phyloP scores from a whole-genome alignment of 2,797 vertebrate genomes.

The Gadopsis bispinosus region DNA sequence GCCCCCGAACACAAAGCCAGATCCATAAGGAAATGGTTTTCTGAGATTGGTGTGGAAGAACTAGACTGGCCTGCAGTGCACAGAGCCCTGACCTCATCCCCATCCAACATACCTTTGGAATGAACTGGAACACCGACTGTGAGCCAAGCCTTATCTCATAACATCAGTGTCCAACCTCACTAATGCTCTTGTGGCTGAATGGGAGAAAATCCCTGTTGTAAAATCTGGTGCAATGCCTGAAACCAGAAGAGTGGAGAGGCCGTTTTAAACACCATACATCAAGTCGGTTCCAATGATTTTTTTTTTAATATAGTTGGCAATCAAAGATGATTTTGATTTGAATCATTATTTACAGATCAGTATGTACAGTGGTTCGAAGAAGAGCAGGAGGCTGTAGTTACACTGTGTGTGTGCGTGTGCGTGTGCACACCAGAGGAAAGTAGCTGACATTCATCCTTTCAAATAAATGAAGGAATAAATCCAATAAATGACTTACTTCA shows the following conservation, averaged over 20 bases:
- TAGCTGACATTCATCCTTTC: conserved; percentile 52
- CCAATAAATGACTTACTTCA: conserved; percentile 26
- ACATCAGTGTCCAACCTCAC: background rate
- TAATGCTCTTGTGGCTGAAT: background rate
- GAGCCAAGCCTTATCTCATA: background rate
- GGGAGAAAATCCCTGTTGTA: background rate
- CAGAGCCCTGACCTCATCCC: background rate
- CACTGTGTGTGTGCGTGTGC: conserved; percentile 22
- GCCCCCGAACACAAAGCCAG: background rate
- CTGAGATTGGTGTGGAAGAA: background rate
- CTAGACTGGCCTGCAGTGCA: background rate
- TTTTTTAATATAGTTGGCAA: conserved; percentile 79
- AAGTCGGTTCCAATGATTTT: conserved; percentile 53
- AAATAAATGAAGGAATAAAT: conserved; percentile 47
- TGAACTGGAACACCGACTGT: background rate
- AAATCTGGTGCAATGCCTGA: background rate
- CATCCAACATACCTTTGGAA: background rate
- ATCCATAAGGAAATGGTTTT: background rate
- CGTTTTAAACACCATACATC: conserved; percentile 27
- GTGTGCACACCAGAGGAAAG: background rate
- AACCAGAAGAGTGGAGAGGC: background rate
- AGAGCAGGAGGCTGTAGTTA: conserved; percentile 57
- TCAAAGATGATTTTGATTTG: conserved; percentile 77
- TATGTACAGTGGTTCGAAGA: conserved; percentile 80
- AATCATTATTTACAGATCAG: conserved; percentile 79